Evolutionary conservation across 2,888 invertebrate genomes (phyloP).

Genomic region (Coelinius sp.): DNA sequence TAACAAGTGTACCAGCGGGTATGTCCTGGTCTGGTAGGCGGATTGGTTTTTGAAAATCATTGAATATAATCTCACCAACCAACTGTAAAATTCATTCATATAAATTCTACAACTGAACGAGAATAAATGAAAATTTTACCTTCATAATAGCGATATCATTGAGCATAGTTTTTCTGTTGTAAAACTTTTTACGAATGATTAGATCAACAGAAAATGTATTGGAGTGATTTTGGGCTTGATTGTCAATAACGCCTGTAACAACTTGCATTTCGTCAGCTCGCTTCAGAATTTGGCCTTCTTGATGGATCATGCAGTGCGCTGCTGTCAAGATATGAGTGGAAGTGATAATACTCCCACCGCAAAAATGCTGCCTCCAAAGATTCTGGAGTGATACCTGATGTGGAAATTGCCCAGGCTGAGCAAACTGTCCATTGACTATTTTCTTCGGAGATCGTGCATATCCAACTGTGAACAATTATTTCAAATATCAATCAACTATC

Average conservation of each 20-base stretch:
- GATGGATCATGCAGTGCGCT: constrained; percentile 46
- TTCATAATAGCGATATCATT: constrained; percentile 14
- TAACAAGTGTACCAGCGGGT: background rate
- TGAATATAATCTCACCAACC: background rate
- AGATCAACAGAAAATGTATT: background rate
- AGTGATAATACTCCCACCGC: constrained; percentile 48
- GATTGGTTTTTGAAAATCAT: background rate
- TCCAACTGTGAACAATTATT: background rate
- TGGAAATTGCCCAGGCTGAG: constrained; percentile 42
- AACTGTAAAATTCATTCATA: background rate
- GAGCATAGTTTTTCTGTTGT: background rate
- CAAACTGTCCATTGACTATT: constrained; percentile 36
- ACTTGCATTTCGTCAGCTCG: background rate
- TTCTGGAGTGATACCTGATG: constrained; percentile 49
- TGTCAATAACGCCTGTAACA: constrained; percentile 23
- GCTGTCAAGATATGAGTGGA: constrained; percentile 48
- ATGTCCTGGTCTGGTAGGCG: background rate
- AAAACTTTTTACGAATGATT: background rate
- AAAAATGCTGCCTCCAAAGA: constrained; percentile 37
- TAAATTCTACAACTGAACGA: background rate
- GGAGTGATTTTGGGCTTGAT: background rate
- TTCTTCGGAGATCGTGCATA: background rate
- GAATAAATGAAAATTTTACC: background rate
- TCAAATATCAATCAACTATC: background rate
- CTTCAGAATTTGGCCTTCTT: background rate